Percentiles rank a stretch among this genome's conserved stretches.
Evolutionary conservation across 2,113 vertebrate genomes (phyloP).

Genomic region (Epinephelus lanceolatus): DNA sequence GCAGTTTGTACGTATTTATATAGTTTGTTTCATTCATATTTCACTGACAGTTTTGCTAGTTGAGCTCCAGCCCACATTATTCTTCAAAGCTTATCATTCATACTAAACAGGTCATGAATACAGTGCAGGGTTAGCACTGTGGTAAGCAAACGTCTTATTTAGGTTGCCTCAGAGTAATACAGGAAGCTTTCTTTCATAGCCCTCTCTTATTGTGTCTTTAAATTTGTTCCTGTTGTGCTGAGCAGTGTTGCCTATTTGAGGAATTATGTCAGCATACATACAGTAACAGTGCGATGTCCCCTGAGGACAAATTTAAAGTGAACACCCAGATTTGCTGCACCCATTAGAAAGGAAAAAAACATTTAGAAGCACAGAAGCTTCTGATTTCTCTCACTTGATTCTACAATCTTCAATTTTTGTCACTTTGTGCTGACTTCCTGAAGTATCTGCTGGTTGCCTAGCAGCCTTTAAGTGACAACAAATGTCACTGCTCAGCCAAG

Average conservation of each 20-base stretch:
- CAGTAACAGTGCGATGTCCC: neutral
- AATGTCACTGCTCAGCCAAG: neutral
- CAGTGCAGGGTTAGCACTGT: neutral
- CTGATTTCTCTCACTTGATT: conserved; percentile 1
- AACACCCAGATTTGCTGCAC: neutral
- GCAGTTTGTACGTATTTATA: conserved; percentile 90
- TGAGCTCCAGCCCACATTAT: neutral
- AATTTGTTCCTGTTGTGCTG: neutral
- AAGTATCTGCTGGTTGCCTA: conserved; percentile 14
- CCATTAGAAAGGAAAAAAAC: neutral
- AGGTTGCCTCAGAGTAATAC: neutral
- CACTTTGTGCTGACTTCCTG: conserved; percentile 6
- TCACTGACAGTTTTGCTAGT: neutral
- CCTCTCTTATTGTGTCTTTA: neutral
- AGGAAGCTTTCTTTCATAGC: neutral
- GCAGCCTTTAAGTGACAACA: neutral
- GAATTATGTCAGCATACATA: neutral
- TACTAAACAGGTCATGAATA: neutral
- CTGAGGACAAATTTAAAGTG: neutral
- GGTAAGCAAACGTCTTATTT: neutral
- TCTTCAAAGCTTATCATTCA: neutral
- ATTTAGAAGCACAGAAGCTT: neutral
- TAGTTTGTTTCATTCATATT: neutral
- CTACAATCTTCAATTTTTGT: neutral
- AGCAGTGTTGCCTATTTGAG: neutral